Evolutionary conservation across 2,113 vertebrate genomes (phyloP), one percentile per base, ranked within the genome.

Genomic region (Lota lota): DNA sequence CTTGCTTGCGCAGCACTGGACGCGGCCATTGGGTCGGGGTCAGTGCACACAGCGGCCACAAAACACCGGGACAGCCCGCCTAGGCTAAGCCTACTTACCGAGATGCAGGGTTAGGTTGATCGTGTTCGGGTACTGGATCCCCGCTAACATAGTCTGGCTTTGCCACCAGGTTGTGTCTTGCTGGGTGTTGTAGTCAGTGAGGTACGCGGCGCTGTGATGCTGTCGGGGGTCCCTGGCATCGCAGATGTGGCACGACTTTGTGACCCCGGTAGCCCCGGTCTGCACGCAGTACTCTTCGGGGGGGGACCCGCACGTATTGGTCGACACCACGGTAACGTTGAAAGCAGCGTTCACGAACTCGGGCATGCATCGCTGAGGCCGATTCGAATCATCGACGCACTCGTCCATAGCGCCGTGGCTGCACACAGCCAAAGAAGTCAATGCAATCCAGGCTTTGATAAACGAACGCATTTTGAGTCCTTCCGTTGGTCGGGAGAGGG

Each of bases 81-180:
- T 17, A 53, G 51, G 12, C 6, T 14, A 3, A 3, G 58, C 12
- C 58, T 21, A 21, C 94, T 94, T 92, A 97, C 97, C 96, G 65
- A 98, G 94, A 85, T 97, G 97, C 79, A 98, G 91, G 47, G 97
- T 98, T 84, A 98, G 93, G 92, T 98, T 98, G 91, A 98, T 96
- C 83, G 95, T 80, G 89, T 74, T 83, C 67, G 97, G 97, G 90
- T 97, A 95, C 94, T 99, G 97, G 89, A 98, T 92, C 58, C 97
- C 97, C 1, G 96, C 94, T 87, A 99, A 89, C 97, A 99, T 99
- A 83, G 94, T 98, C 90, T 95, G 96, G 87, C 97, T 98, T 84
- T 99, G 97, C 97, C 97, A 98, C 97, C 97, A 98, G 91, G 96
- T 99, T 87, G 93, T 93, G 78, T 96, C 96, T 85, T 95, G 95